A percentile compares a stretch with the other conserved stretches of the same genome.
Evolutionary conservation across 1,140 invertebrate genomes (phyloP).

Genomic region (Arion vulgaris): DNA sequence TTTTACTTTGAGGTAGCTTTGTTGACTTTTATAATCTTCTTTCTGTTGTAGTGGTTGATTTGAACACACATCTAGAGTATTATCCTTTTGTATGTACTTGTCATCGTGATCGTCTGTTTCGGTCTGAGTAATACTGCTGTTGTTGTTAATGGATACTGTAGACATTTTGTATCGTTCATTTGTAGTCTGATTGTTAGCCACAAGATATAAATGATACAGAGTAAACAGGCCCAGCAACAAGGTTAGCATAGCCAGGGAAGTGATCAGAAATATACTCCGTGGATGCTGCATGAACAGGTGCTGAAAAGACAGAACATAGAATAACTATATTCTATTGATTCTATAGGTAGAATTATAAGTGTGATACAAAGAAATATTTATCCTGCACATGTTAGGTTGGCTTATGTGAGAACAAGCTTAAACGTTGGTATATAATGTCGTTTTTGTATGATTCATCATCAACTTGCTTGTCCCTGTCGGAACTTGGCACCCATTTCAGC

Average conservation of each 20-base stretch:
- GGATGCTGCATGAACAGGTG: constrained; percentile 50
- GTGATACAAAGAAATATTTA: too few species aligned
- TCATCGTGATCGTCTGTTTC: background rate
- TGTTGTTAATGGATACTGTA: constrained; percentile 34
- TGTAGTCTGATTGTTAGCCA: constrained; percentile 66
- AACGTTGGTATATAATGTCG: too few species aligned
- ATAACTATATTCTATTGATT: too few species aligned
- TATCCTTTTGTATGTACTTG: constrained; percentile 1
- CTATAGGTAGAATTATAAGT: too few species aligned
- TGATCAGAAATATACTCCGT: constrained; percentile 59
- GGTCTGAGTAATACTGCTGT: background rate
- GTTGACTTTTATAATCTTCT: background rate
- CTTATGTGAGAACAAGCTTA: too few species aligned
- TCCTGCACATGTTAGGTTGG: too few species aligned
- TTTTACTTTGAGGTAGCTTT: background rate
- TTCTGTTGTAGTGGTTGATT: background rate
- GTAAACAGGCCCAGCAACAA: constrained; percentile 57
- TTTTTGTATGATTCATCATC: too few species aligned
- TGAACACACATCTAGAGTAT: background rate
- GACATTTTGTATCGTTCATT: constrained; percentile 66
- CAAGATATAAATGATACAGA: constrained; percentile 61
- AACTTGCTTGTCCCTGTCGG: too few species aligned
- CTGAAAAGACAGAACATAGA: too few species aligned
- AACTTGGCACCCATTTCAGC: too few species aligned
- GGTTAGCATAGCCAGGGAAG: constrained; percentile 52